Percentiles rank a stretch among this genome's conserved stretches.
Evolutionary conservation across 1,140 invertebrate genomes (phyloP).

Genomic region (Euura saliciscinereae): DNA sequence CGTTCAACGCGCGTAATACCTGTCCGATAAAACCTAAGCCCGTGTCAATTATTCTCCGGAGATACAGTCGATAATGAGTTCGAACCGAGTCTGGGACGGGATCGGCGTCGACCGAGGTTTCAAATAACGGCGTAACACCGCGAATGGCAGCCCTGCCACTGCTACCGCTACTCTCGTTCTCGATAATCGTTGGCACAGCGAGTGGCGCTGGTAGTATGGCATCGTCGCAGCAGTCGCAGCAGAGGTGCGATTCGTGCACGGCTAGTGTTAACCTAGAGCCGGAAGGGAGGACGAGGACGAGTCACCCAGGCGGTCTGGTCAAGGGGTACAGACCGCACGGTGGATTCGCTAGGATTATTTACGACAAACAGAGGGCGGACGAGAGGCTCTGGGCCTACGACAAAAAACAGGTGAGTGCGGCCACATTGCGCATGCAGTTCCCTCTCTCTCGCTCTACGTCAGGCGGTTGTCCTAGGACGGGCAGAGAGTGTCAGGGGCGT

Average conservation of each 20-base stretch:
- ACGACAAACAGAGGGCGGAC: conserved; percentile 72
- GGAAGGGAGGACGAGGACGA: background rate
- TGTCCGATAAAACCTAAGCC: background rate
- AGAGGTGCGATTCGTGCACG: too few species aligned
- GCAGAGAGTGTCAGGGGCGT: too few species aligned
- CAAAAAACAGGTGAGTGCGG: conserved; percentile 66
- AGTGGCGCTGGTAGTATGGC: too few species aligned
- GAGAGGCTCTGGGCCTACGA: conserved; percentile 67
- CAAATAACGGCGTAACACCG: background rate
- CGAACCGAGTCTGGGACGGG: too few species aligned
- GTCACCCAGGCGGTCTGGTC: background rate
- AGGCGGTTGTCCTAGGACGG: too few species aligned
- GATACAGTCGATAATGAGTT: too few species aligned
- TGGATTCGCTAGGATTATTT: conserved; percentile 69
- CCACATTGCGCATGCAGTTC: too few species aligned
- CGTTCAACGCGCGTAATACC: background rate
- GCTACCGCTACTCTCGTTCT: too few species aligned
- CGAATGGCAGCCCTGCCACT: background rate
- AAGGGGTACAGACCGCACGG: conserved; percentile 63
- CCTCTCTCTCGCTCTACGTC: too few species aligned
- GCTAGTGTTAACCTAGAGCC: too few species aligned
- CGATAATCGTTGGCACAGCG: too few species aligned
- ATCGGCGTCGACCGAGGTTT: too few species aligned
- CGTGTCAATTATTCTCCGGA: background rate
- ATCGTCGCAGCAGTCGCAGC: background rate